Evolutionary conservation across 1,140 invertebrate genomes (phyloP), one percentile per base, ranked within the genome.

Genomic region (Venturia canescens): DNA sequence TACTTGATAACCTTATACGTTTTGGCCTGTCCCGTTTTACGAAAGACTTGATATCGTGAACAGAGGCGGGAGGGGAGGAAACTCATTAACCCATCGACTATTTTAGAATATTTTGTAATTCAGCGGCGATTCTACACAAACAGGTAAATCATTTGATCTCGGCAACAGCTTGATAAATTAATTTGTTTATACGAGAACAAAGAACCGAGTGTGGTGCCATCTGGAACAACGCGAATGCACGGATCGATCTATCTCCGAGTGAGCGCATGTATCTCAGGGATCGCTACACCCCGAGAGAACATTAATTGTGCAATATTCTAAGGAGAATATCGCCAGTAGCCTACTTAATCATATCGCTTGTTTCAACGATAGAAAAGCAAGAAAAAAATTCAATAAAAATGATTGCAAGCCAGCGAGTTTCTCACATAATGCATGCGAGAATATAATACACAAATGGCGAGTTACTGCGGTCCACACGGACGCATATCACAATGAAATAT

Each of bases 311-410:
- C 34, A 48, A 71, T 23, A 71, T 44, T 71, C 34, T 48, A 26
- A 71, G 3, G 69, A 71, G 31, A 48, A 38, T 48, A 71, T 70
- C 53, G 9, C 67, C 18, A 34, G 15, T 71, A 71, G 69, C 34
- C 69, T 71, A 71, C 69, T 71, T 71, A 71, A 71, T 71, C 26
- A 71, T 48, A 71, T 71, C 69, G 34, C 69, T 71, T 7, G 69
- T 48, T 71, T 1, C 69, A 71, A 38, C 44, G n/a, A 71, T 44
- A 13, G 69, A 11, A 48, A 71, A 71, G 11, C 7, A 44, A 44
- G 13, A 9, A 13, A 44, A 44, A 44, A 44, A 44, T 6, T 44
- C 7, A 44, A 44, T 44, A 44, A 71, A 26, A 71, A 21, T 71
- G 15, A 16, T 71, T n/a, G 4, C 18, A 21, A 53, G 50, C 69